A percentile compares a stretch with the other conserved stretches of the same genome.
Evolutionary conservation across 2,888 invertebrate genomes (phyloP).

Genomic region (Polyommatus icarus): DNA sequence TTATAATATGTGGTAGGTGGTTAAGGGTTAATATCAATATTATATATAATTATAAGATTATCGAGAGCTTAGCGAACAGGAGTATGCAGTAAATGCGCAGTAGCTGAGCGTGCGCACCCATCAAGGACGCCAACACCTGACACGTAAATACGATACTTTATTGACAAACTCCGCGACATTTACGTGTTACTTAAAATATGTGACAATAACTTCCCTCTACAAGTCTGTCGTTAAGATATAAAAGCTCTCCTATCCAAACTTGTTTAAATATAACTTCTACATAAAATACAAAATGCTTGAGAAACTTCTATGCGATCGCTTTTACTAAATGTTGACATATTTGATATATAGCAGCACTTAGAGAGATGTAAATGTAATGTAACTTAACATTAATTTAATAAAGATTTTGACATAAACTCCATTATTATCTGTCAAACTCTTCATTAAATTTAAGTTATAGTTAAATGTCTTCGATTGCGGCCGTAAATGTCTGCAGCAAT

Average conservation of each 20-base stretch:
- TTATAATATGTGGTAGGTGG: too few relatives aligned
- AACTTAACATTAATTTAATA: neutral
- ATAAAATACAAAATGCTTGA: neutral
- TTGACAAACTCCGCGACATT: neutral
- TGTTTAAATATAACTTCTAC: neutral
- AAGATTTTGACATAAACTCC: neutral
- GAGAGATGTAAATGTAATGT: too few relatives aligned
- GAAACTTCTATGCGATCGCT: neutral
- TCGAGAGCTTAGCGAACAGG: conserved; percentile 11
- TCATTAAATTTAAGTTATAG: neutral
- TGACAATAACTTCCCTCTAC: neutral
- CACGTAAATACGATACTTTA: conserved; percentile 23
- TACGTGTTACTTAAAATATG: conserved; percentile 1
- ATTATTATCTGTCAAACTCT: neutral
- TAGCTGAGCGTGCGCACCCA: conserved; percentile 24
- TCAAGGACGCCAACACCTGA: conserved; percentile 13
- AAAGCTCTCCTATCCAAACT: neutral
- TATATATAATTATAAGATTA: neutral
- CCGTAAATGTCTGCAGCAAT: too few relatives aligned
- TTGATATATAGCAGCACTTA: neutral
- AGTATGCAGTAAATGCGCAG: conserved; percentile 22
- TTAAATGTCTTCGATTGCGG: too few relatives aligned
- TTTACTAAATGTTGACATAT: neutral
- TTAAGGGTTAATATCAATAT: neutral
- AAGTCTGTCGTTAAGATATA: neutral